These are phyloP conservation scores for Yponomeuta sedellus DNA, from an alignment of 2,888 invertebrate genomes.

Conservation along the genomic window DNA sequence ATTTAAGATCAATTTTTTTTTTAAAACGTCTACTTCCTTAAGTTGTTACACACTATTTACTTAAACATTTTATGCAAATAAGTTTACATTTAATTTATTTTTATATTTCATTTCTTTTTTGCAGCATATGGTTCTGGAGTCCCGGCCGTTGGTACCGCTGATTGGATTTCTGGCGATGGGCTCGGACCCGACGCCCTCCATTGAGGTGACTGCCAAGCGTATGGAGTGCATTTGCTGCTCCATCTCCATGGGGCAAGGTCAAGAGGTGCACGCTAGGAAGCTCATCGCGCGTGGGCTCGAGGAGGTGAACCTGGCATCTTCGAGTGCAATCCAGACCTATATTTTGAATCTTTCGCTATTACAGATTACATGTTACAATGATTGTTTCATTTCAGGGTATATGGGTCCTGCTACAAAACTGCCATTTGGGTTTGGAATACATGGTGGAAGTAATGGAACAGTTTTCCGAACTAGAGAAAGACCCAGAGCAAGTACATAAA, in stretches of 20 bases:
- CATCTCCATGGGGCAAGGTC: slow-evolving; percentile 92
- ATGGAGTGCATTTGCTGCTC: slow-evolving; percentile 80
- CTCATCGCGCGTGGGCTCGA: slow-evolving; percentile 76
- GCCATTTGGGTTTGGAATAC: slow-evolving; percentile 90
- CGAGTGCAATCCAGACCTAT: not conserved
- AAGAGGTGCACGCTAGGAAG: slow-evolving; percentile 88
- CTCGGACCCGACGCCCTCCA: slow-evolving; percentile 90
- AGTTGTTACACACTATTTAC: too few relatives aligned
- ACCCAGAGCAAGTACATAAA: slow-evolving; percentile 58
- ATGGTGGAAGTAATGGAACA: slow-evolving; percentile 85
- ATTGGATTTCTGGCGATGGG: slow-evolving; percentile 92
- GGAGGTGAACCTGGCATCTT: slow-evolving; percentile 54
- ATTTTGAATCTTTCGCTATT: not conserved
- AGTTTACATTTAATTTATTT: too few relatives aligned
- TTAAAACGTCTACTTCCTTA: too few relatives aligned
- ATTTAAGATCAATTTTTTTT: too few relatives aligned
- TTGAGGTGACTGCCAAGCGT: slow-evolving; percentile 86
- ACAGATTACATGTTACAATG: not conserved
- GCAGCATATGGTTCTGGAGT: slow-evolving; percentile 81
- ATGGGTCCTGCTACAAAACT: slow-evolving; percentile 92
- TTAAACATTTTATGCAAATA: too few relatives aligned
- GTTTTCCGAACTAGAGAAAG: slow-evolving; percentile 77
- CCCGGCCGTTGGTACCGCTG: slow-evolving; percentile 83
- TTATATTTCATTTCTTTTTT: slow-evolving; percentile 21
- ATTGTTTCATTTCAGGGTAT: slow-evolving; percentile 73